These are phyloP conservation scores for Trachemys scripta DNA, from an alignment of 2,113 vertebrate genomes.

Conservation along the genomic window DNA sequence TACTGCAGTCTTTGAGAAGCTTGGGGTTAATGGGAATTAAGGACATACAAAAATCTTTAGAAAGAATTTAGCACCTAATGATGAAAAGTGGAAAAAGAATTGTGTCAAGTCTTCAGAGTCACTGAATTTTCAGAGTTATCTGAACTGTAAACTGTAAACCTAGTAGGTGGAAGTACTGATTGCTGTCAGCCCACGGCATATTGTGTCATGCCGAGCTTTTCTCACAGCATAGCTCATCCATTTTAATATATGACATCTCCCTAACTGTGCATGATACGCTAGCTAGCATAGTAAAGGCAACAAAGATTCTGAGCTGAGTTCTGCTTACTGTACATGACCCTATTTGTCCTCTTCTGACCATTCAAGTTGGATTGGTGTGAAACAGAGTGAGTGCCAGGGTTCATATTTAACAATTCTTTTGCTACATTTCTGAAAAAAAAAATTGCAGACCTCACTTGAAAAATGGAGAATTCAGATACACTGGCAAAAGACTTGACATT, in stretches of 20 bases:
- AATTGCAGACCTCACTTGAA: neutral
- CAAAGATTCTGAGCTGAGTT: neutral
- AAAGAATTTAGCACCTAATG: neutral
- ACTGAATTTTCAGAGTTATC: neutral
- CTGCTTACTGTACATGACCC: neutral
- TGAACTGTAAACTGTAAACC: no score
- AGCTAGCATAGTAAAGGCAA: neutral
- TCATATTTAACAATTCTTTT: neutral
- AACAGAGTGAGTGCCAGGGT: neutral
- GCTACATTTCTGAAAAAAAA: conserved; percentile 15
- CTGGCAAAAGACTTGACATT: conserved; percentile 19
- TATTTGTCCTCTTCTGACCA: neutral
- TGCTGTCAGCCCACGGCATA: neutral
- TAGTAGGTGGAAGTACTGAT: neutral
- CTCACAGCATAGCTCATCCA: neutral
- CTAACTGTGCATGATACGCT: neutral
- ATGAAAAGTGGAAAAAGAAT: neutral
- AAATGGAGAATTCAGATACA: conserved; percentile 13
- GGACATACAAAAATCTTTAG: neutral
- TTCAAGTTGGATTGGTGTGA: neutral
- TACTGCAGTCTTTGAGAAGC: neutral
- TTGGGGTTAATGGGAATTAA: neutral
- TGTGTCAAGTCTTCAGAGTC: neutral
- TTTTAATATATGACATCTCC: neutral
- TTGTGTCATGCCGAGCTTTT: neutral